These are phyloP conservation scores for Ammodytes marinus DNA, from an alignment of 2,113 vertebrate genomes.

Conservation along the genomic window DNA sequence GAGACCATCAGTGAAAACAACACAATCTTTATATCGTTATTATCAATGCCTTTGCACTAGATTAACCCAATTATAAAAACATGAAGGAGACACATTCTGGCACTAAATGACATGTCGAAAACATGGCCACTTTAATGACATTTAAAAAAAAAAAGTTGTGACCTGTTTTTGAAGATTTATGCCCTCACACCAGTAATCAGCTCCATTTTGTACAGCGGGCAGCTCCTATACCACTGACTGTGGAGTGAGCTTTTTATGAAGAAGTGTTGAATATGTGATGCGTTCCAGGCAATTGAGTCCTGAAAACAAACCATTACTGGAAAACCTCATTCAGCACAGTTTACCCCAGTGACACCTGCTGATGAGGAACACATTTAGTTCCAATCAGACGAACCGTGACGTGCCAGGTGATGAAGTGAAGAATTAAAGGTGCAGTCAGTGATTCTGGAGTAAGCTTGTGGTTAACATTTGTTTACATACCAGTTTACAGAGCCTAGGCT, in stretches of 20 bases:
- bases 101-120: not conserved
- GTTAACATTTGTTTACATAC: too few species aligned
- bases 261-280: not conserved
- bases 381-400: not conserved
- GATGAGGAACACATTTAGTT: not conserved
- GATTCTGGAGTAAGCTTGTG: too few species aligned
- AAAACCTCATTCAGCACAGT: not conserved
- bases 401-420: too few species aligned
- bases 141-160: not conserved
- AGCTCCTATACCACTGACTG: not conserved
- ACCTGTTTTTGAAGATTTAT: not conserved
- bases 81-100: too few species aligned
- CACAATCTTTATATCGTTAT: too few species aligned
- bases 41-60: not conserved
- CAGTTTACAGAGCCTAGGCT: too few species aligned
- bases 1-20: too few species aligned
- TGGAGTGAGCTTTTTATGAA: not conserved
- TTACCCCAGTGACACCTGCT: not conserved
- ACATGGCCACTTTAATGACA: not conserved
- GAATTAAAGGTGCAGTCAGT: too few species aligned
- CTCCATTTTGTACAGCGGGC: not conserved
- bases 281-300: slow-evolving; percentile 2
- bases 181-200: not conserved
- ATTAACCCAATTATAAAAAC: not conserved
- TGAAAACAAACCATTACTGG: not conserved